phyloP scores from a whole-genome alignment of 2,113 vertebrate species.

The Alethe castanea region DNA sequence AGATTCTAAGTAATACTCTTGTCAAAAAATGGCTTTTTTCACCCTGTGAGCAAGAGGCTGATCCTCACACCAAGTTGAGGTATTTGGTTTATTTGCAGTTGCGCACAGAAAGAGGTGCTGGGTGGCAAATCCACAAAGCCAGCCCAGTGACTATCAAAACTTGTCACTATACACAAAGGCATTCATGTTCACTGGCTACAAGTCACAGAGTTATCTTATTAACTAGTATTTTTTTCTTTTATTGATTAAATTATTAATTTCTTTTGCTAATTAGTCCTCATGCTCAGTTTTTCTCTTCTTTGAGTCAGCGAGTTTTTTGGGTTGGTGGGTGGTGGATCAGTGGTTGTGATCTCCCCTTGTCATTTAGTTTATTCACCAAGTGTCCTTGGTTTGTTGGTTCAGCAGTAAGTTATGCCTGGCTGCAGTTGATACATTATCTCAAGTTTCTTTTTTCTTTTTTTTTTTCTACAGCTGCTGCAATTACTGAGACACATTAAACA shows the following conservation, averaged over 20 bases:
- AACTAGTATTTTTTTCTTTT: neutral
- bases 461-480: neutral
- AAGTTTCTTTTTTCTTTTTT: neutral
- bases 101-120: neutral
- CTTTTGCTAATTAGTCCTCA: neutral
- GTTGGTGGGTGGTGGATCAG: neutral
- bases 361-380: neutral
- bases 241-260: neutral
- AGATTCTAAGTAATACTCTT: neutral
- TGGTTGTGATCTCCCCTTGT: neutral
- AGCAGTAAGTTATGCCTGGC: neutral
- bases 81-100: neutral
- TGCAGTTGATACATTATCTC: neutral
- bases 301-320: neutral
- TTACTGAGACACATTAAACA: neutral
- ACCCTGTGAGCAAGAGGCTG: neutral
- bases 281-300: neutral
- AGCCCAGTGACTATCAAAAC: rapidly evolving
- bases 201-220: neutral
- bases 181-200: neutral
- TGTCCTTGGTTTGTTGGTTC: neutral
- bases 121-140: neutral
- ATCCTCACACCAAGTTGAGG: neutral
- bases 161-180: neutral
- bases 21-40: neutral